Evolutionary conservation across 1,140 invertebrate species (phyloP).

Genomic region (Coelopa frigida): DNA sequence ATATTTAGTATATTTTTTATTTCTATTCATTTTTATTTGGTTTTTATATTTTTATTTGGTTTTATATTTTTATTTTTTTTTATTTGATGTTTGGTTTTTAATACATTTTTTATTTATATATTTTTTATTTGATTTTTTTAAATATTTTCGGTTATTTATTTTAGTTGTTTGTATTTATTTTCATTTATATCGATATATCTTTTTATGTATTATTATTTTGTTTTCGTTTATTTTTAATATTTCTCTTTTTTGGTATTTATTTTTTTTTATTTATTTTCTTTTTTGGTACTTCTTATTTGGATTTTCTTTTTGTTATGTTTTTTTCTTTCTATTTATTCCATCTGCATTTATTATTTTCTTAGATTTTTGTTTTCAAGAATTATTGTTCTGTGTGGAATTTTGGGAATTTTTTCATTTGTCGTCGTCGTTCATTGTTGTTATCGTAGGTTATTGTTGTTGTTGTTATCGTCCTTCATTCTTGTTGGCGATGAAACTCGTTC

Average conservation of each 20-base stretch:
- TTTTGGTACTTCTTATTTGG: conserved; percentile 4
- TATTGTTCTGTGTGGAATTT: no score
- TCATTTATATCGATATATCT: neutral
- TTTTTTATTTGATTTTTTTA: conserved; percentile 5
- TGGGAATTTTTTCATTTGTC: no score
- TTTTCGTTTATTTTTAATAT: neutral
- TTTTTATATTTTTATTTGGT: neutral
- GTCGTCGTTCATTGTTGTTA: no score
- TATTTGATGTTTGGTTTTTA: neutral
- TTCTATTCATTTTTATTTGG: neutral
- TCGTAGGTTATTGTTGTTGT: no score
- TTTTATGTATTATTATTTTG: conserved; percentile 1
- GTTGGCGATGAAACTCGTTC: no score
- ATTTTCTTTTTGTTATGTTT: conserved; percentile 1
- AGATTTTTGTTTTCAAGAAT: no score
- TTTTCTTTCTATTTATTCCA: no score
- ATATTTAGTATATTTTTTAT: no score
- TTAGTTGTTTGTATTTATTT: neutral
- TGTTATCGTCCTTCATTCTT: no score
- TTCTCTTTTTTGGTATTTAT: no score
- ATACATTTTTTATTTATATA: neutral
- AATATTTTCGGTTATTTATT: neutral
- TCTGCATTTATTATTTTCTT: no score
- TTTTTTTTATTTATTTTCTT: no score
- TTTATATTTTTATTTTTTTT: neutral